Evolutionary conservation across 2,113 vertebrate species (phyloP).

Genomic region (Lathamus discolor): DNA sequence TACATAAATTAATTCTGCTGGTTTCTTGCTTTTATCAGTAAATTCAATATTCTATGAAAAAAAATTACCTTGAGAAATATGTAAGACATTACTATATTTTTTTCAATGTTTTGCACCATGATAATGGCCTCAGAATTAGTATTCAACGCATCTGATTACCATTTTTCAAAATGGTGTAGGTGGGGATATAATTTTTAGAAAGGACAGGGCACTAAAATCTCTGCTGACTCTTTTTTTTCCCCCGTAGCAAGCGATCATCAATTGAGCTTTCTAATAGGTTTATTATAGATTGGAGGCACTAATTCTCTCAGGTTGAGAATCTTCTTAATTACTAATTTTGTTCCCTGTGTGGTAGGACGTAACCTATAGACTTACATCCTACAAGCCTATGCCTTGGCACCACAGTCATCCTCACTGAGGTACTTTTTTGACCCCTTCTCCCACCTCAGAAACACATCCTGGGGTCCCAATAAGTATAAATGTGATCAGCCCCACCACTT

Average conservation of each 20-base stretch:
- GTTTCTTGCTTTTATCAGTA: not conserved
- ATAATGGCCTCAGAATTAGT: not conserved
- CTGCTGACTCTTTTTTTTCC: not conserved
- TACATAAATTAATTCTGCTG: not conserved
- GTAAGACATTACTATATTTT: not conserved
- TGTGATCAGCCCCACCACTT: not conserved
- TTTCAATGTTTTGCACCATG: not conserved
- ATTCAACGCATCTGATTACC: not conserved
- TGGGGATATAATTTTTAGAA: not conserved
- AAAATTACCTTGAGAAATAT: not conserved
- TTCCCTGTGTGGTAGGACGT: not conserved
- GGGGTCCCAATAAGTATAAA: not conserved
- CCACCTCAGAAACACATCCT: not conserved
- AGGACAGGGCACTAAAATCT: not conserved
- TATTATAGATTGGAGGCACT: not conserved
- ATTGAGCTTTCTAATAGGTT: not conserved
- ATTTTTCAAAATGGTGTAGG: not conserved
- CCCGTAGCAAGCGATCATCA: not conserved
- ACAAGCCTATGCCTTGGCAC: accelerated
- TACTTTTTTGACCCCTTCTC: not conserved
- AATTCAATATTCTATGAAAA: not conserved
- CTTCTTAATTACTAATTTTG: not conserved
- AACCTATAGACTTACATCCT: not conserved
- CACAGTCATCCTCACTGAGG: not conserved
- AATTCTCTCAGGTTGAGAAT: not conserved